Base-by-base conservation (phyloP, 1,140 invertebrate species). In the Caenorhabditis briggsae region DNA sequence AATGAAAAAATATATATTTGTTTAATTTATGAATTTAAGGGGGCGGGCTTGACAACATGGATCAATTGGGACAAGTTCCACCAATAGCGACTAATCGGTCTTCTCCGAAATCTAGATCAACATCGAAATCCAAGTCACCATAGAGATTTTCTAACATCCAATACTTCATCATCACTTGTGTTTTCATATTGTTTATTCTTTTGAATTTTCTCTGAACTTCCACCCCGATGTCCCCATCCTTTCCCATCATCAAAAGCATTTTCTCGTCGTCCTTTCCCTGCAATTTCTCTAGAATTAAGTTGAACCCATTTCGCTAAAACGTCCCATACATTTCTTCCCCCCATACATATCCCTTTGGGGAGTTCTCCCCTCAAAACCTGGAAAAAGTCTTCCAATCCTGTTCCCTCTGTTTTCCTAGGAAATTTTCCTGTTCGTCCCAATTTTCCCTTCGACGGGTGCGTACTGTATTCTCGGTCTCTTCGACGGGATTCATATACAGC, bases 391-490 rank as follows among this genome's bases (percentile, higher is more conserved):
- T 33, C 33, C 11, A 78, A 78, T 25, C 2, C 23, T 50, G 7
- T 43, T 43, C 46, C n/a, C 11, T 5, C 46, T 70, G 65, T 70
- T 78, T 61, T 78, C 43, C 46, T 78, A 78, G 70, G 70, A 78
- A 78, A 53, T 11, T 78, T 50, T 78, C 23, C 70, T 20, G 46
- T 7, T 50, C n/a, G 20, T 20, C 70, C 70, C 70, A 7, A 46
- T 8, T 70, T 70, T 43, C 9, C 33, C 16, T 33, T n/a, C n/a
- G 33, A 78, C 70, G 70, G 70, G 70, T 78, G 70, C 46, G 46
- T 53, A 78, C 70, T 78, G 70, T 78, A 78, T 78, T 78, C 70
- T 78, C 70, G 70, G 70, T 78, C 70, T 78, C 70, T 50, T 78
- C 70, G 70, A 78, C 70, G 70, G 70, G 33, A 53, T 20, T 53